A percentile compares a stretch with the other conserved stretches of the same genome.
Evolutionary conservation across 1,140 invertebrate genomes (phyloP).

Genomic region (Rhynchophorus ferrugineus): DNA sequence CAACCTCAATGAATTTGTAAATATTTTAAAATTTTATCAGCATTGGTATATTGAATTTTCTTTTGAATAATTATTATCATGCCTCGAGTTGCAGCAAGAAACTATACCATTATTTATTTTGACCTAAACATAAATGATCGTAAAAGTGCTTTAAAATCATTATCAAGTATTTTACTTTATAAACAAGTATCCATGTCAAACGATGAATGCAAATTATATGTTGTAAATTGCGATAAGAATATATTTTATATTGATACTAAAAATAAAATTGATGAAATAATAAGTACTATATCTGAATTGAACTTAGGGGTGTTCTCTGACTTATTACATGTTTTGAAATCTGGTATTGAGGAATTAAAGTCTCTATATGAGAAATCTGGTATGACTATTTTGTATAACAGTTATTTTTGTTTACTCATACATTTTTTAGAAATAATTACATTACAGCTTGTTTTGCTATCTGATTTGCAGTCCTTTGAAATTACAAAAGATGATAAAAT

Average conservation of each 20-base stretch:
- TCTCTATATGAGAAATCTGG: conserved; percentile 14
- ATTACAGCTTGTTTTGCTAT: conserved; percentile 21
- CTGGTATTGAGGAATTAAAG: conserved; percentile 16
- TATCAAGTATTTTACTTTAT: conserved; percentile 10
- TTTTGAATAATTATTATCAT: no score
- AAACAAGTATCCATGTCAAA: conserved; percentile 21
- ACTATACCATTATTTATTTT: conserved; percentile 22
- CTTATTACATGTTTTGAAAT: conserved; percentile 20
- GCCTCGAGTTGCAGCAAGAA: conserved; percentile 21
- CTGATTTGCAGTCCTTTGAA: conserved; percentile 9
- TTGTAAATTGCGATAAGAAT: conserved; percentile 18
- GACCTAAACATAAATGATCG: conserved; percentile 12
- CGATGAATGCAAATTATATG: conserved; percentile 20
- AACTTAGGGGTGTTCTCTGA: conserved; percentile 10
- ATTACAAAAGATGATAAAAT: background rate
- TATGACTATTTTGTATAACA: conserved; percentile 20
- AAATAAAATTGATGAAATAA: conserved; percentile 8
- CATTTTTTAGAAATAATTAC: conserved; percentile 10
- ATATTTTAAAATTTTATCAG: no score
- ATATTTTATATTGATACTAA: conserved; percentile 1
- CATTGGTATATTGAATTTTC: no score
- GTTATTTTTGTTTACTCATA: background rate
- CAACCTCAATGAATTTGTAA: no score
- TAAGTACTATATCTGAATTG: conserved; percentile 8
- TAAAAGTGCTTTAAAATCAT: conserved; percentile 3